Percentiles rank a stretch among this genome's conserved stretches.
phyloP scores from a whole-genome alignment of 2,888 invertebrate genomes.

The Galerucella pusilla region DNA sequence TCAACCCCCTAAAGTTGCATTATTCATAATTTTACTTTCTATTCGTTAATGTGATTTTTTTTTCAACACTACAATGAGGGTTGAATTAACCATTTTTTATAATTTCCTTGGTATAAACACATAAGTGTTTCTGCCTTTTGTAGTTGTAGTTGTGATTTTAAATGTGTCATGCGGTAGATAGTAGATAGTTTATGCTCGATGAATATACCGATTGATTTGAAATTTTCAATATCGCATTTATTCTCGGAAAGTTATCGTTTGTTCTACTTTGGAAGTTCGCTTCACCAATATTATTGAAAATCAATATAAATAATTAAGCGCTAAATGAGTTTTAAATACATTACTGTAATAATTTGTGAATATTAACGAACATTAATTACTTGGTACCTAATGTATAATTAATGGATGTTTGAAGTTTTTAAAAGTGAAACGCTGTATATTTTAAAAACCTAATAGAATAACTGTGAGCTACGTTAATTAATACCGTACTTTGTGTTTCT shows the following conservation, averaged over 20 bases:
- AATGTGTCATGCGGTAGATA: neutral
- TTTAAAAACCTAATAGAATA: neutral
- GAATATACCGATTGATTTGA: neutral
- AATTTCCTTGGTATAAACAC: no score
- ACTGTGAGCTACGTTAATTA: neutral
- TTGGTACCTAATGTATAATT: neutral
- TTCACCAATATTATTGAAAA: neutral
- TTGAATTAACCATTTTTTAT: no score
- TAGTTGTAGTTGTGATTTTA: neutral
- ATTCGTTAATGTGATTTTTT: no score
- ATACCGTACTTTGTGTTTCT: neutral
- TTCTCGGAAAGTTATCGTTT: neutral
- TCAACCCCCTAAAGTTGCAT: no score
- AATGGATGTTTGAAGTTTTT: neutral
- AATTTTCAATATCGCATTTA: neutral
- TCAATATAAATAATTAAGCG: neutral
- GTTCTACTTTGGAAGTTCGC: neutral
- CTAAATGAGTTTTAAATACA: neutral
- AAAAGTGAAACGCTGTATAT: neutral
- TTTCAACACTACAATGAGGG: no score
- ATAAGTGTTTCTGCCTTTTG: no score
- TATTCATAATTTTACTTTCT: no score
- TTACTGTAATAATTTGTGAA: neutral
- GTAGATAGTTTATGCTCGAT: neutral
- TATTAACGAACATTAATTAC: neutral